Evolutionary conservation across 2,113 vertebrate genomes (phyloP).

Genomic region (Smithornis capensis): DNA sequence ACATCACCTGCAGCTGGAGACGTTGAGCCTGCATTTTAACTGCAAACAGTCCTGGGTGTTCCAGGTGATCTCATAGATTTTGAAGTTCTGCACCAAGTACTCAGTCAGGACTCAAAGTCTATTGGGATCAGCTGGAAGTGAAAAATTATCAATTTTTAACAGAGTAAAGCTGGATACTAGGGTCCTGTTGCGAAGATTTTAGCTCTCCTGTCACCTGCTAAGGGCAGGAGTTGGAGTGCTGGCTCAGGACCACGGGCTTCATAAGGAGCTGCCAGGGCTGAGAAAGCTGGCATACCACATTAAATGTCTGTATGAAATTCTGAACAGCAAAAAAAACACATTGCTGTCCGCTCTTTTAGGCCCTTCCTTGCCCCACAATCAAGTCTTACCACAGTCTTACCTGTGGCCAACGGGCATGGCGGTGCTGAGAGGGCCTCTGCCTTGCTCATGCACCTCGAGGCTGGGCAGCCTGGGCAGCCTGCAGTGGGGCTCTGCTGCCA

Average conservation of each 20-base stretch:
- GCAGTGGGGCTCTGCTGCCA: accelerated
- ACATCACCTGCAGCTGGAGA: accelerated
- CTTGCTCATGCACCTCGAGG: accelerated
- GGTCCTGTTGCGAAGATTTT: not conserved
- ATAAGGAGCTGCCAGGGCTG: not conserved
- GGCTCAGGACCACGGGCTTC: accelerated
- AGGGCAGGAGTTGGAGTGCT: not conserved
- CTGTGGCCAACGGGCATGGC: accelerated
- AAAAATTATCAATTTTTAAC: not conserved
- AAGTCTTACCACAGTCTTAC: not conserved
- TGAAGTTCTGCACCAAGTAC: not conserved
- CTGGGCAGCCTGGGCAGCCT: not conserved
- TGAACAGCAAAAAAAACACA: not conserved
- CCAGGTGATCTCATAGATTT: not conserved
- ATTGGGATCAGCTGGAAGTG: not conserved
- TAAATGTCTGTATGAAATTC: not conserved
- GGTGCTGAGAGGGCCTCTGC: not conserved
- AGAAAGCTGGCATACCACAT: accelerated
- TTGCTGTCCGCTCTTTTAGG: not conserved
- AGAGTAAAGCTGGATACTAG: not conserved
- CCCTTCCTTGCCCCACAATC: accelerated
- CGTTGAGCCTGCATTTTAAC: not conserved
- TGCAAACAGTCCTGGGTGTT: accelerated
- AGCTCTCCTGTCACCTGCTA: not conserved
- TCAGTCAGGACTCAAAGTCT: not conserved